Conservation (phyloP, 2,888 invertebrate species). For the Drosophila monieri region DNA sequence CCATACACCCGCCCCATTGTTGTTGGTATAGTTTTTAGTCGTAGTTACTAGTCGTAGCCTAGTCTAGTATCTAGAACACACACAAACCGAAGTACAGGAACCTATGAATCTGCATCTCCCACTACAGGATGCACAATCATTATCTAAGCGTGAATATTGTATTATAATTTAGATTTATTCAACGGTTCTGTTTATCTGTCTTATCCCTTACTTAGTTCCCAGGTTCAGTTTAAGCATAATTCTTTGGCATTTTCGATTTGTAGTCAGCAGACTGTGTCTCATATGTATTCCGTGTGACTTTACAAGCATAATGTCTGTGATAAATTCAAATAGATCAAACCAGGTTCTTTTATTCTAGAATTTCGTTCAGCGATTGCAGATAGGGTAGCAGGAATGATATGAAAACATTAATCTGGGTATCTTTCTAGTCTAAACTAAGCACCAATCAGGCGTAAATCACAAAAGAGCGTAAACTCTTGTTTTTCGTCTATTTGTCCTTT, state of each 20-base stretch:
- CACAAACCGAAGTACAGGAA: constrained; percentile 69
- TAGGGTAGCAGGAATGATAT: constrained; percentile 50
- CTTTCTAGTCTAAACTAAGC: constrained; percentile 51
- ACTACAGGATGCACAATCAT: constrained; percentile 27
- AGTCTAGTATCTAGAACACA: constrained; percentile 53
- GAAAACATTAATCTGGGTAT: constrained; percentile 22
- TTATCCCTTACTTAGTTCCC: constrained; percentile 26
- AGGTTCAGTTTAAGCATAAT: constrained; percentile 35
- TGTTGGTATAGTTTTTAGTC: constrained; percentile 36
- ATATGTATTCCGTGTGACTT: constrained; percentile 70
- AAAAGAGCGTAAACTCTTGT: constrained; percentile 46
- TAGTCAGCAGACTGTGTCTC: constrained; percentile 67
- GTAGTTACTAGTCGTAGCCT: constrained; percentile 27
- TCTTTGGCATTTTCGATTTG: constrained; percentile 65
- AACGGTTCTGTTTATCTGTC: constrained; percentile 26
- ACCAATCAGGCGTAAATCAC: constrained; percentile 63
- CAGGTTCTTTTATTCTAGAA: constrained; percentile 7
- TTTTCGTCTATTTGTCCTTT: constrained; percentile 47
- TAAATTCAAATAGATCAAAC: constrained; percentile 56
- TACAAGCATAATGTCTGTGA: constrained; percentile 77
- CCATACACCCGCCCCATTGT: constrained; percentile 12
- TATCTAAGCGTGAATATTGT: constrained; percentile 38
- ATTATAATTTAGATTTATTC: constrained; percentile 50
- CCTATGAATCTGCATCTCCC: constrained; percentile 61
- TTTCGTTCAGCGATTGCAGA: constrained; percentile 15